These are phyloP conservation scores for Eumeta japonica DNA, from an alignment of 1,140 invertebrate genomes.

Conservation along the genomic window DNA sequence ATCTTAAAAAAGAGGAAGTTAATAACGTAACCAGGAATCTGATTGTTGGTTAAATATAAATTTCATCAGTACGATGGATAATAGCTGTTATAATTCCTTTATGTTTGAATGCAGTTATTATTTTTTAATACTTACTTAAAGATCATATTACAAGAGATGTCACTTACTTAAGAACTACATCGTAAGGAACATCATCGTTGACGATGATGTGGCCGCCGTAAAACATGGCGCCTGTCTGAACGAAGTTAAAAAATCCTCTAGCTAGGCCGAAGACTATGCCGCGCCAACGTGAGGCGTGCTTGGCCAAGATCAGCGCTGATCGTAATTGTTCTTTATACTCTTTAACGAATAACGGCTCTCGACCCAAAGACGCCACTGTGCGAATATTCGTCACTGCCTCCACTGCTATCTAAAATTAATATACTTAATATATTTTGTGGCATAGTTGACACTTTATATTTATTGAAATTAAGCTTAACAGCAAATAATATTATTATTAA, in stretches of 20 bases:
- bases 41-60: no score
- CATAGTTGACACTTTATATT: no score
- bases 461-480: no score
- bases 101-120: no score
- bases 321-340: constrained; percentile 58
- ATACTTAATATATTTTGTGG: constrained; percentile 60
- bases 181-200: constrained; percentile 57
- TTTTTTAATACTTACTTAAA: no score
- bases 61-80: no score
- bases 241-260: constrained; percentile 68
- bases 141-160: no score
- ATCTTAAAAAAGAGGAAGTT: no score
- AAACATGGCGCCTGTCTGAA: constrained; percentile 68
- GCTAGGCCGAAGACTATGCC: constrained; percentile 67
- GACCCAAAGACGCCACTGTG: constrained; percentile 70
- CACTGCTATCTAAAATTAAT: constrained; percentile 67
- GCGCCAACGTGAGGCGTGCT: constrained; percentile 60
- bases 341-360: constrained; percentile 63
- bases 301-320: constrained; percentile 49
- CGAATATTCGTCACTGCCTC: constrained; percentile 73
- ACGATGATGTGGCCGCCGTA: constrained; percentile 71
- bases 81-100: no score
- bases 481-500: no score
- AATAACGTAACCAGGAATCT: no score
- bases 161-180: constrained; percentile 68